Evolutionary conservation across 1,140 invertebrate genomes (phyloP).

Genomic region (Leucophenga varia): DNA sequence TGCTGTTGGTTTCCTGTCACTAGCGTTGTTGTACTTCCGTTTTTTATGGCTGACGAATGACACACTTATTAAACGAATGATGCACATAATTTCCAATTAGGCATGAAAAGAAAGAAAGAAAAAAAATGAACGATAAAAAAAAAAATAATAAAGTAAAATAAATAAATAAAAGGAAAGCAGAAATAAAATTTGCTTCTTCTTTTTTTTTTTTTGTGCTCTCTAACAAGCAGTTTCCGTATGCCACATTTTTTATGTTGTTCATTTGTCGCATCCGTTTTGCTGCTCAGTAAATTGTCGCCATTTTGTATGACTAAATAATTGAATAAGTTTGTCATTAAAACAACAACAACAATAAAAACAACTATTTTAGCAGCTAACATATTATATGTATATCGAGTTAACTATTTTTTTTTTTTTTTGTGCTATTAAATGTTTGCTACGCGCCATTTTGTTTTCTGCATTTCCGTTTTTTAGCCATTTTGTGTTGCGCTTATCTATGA

Average conservation of each 20-base stretch:
- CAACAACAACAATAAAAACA: no score
- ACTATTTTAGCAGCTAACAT: no score
- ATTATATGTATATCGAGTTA: no score
- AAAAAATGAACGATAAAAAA: slow-evolving; percentile 15
- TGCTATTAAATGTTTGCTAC: no score
- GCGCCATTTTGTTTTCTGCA: slow-evolving; percentile 10
- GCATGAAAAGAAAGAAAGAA: slow-evolving; percentile 16
- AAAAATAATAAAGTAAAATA: neutral
- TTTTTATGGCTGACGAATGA: slow-evolving; percentile 22
- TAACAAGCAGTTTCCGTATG: no score
- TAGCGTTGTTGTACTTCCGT: no score
- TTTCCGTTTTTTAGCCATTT: no score
- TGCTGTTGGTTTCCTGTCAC: no score
- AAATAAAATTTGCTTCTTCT: no score
- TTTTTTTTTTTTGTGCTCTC: neutral
- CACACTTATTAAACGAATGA: slow-evolving; percentile 21
- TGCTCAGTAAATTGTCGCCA: slow-evolving; percentile 6
- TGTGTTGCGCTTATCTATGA: no score
- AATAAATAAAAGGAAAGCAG: no score
- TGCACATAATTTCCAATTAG: slow-evolving; percentile 38
- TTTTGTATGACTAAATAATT: slow-evolving; percentile 35
- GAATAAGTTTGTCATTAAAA: slow-evolving; percentile 48
- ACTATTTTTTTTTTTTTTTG: no score
- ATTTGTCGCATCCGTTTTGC: neutral
- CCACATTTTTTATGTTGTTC: slow-evolving; percentile 24